A percentile compares a stretch with the other conserved stretches of the same genome.
These are phyloP conservation scores for Merluccius polli DNA, from an alignment of 2,797 vertebrate genomes.

Conservation along the genomic window DNA sequence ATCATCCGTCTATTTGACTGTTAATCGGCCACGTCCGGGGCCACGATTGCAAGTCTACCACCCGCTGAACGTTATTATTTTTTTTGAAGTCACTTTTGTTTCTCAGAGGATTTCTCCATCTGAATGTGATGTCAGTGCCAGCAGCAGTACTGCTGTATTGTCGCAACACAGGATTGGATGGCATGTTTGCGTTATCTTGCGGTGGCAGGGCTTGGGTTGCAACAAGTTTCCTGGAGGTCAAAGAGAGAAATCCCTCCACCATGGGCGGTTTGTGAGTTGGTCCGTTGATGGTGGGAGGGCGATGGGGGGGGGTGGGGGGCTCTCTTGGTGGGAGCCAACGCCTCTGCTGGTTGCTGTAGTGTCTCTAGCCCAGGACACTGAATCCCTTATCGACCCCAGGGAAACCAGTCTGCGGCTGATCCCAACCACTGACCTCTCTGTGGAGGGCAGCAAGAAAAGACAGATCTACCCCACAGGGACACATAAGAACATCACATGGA, in stretches of 20 bases:
- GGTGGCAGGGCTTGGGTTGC: background rate
- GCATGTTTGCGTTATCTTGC: background rate
- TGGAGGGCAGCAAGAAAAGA: slow-evolving; percentile 21
- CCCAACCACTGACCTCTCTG: slow-evolving; percentile 34
- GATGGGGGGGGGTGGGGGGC: background rate
- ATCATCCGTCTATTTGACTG: slow-evolving; percentile 55
- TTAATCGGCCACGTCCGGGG: slow-evolving; percentile 39
- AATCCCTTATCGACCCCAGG: slow-evolving; percentile 32
- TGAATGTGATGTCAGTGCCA: background rate
- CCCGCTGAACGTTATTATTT: background rate
- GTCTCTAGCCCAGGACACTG: slow-evolving; percentile 26
- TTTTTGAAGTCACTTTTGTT: background rate
- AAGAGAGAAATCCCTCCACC: background rate
- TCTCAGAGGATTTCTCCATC: background rate
- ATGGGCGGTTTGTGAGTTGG: background rate
- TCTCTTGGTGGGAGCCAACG: background rate
- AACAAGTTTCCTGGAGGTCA: background rate
- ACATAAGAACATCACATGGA: slow-evolving; percentile 20
- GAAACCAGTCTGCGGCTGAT: slow-evolving; percentile 28
- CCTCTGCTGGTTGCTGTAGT: slow-evolving; percentile 20
- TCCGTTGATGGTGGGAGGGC: background rate
- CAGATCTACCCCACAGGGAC: slow-evolving; percentile 11
- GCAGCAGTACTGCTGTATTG: background rate
- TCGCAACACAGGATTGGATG: background rate
- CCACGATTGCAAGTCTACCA: background rate